These are phyloP conservation scores for Trichogramma pretiosum DNA, from an alignment of 1,140 invertebrate species.

Conservation along the genomic window DNA sequence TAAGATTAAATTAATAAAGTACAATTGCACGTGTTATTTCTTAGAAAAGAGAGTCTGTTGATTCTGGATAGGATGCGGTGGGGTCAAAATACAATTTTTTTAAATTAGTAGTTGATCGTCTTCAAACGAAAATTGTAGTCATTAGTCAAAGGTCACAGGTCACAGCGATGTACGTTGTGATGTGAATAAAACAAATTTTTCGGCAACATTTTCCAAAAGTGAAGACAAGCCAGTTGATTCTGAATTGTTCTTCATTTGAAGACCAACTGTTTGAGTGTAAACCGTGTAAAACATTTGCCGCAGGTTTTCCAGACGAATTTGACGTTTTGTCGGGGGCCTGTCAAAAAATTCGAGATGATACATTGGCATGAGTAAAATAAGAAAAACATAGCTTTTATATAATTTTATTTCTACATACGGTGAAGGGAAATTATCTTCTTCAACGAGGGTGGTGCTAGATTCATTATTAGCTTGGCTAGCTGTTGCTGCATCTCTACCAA, in stretches of 20 bases:
- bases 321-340: slow-evolving; percentile 30
- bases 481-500: neutral
- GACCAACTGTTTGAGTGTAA: slow-evolving; percentile 48
- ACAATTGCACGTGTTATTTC: too few species aligned
- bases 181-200: slow-evolving; percentile 50
- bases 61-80: too few species aligned
- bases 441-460: slow-evolving; percentile 41
- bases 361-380: neutral
- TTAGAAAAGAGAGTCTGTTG: too few species aligned
- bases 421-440: slow-evolving; percentile 34
- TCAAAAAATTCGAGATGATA: slow-evolving; percentile 3
- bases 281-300: slow-evolving; percentile 48
- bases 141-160: too few species aligned
- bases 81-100: too few species aligned
- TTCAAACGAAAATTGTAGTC: too few species aligned
- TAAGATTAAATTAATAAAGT: too few species aligned
- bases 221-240: slow-evolving; percentile 43
- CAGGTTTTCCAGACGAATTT: slow-evolving; percentile 49
- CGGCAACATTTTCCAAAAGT: slow-evolving; percentile 50
- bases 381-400: neutral
- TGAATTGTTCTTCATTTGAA: slow-evolving; percentile 48
- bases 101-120: too few species aligned
- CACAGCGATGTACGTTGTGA: slow-evolving; percentile 42
- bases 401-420: slow-evolving; percentile 26
- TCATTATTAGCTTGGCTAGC: slow-evolving; percentile 36